Percentiles rank a stretch among this genome's conserved stretches.
Evolutionary conservation across 2,888 invertebrate species (phyloP).

Genomic region (Calephelis perditalis): DNA sequence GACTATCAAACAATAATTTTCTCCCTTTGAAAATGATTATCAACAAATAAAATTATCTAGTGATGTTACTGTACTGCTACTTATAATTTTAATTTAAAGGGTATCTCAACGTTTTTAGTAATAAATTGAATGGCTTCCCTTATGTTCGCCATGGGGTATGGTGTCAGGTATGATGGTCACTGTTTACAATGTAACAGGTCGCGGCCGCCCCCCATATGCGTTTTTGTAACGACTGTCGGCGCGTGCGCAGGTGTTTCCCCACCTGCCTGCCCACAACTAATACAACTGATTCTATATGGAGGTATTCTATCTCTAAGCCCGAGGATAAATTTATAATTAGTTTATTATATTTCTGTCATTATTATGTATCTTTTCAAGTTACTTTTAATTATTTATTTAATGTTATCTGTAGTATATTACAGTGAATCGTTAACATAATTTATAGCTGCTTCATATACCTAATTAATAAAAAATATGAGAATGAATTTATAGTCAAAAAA

Average conservation of each 20-base stretch:
- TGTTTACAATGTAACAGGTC: conserved; percentile 35
- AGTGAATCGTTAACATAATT: too few relatives aligned
- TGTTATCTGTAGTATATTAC: too few relatives aligned
- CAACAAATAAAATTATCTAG: too few relatives aligned
- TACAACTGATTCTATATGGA: conserved; percentile 25
- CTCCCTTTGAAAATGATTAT: too few relatives aligned
- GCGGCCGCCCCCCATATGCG: conserved; percentile 48
- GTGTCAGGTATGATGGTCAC: conserved; percentile 27
- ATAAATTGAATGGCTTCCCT: conserved; percentile 59
- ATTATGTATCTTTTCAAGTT: too few relatives aligned
- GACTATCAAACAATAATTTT: too few relatives aligned
- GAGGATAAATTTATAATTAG: conserved; percentile 9
- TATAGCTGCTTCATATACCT: too few relatives aligned
- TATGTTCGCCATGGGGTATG: conserved; percentile 36
- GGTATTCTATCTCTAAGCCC: conserved; percentile 6
- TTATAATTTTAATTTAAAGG: not conserved
- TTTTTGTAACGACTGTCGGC: conserved; percentile 65
- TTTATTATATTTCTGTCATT: not conserved
- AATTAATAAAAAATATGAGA: too few relatives aligned
- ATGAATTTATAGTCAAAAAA: too few relatives aligned
- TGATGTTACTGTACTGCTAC: too few relatives aligned
- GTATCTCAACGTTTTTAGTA: conserved; percentile 36
- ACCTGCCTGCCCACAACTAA: conserved; percentile 57
- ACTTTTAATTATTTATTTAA: too few relatives aligned
- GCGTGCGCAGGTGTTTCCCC: conserved; percentile 74